Base-by-base conservation (phyloP, 2,113 vertebrate genomes). In the Semnornis frantzii region DNA sequence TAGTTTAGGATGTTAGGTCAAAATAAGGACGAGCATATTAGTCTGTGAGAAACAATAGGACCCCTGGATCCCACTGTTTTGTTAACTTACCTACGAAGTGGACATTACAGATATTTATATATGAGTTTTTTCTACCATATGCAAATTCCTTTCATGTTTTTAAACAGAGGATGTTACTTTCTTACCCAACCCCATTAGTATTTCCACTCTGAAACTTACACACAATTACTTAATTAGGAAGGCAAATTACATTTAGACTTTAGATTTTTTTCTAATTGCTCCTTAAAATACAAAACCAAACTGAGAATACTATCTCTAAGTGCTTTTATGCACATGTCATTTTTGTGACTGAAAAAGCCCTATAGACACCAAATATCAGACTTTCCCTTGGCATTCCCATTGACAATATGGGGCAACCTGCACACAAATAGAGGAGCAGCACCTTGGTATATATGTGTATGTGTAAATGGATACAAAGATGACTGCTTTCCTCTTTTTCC, bases 21-120 rank as follows among this genome's bases (percentile, higher is more conserved):
- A 80, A 87, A 42, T 4, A 39, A 85, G 57, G 57, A n/a, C 68
- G 76, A 74, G 34, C 2, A 4, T 34, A 10, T 65, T 21, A 28
- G 48, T 46, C 52, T 52, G 6, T 34, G 34, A 55, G 54, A 42
- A 69, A 69, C 16, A 92, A 21, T 19, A 82, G 31, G 31, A 33
- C 4, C 12, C 8, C 48, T 59, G 48, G 4, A 70, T 74, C 34
- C 64, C 18, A 2, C 33, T 65, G 21, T 3, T 74, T 57, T 31
- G 21, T 39, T 81, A 87, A 77, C 11, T 66, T 48, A 34, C 12
- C 42, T 31, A 10, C 0, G 0, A 44, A 58, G 8, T 46, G 20
- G 37, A 8, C 50, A 4, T 9, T 33, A 1, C 3, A 48, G 46
- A 12, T 30, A 62, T 31, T 65, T 62, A 17, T 30, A 15, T 3